Evolutionary conservation across 2,888 invertebrate species (phyloP).

Genomic region (Poecilus cupreus): DNA sequence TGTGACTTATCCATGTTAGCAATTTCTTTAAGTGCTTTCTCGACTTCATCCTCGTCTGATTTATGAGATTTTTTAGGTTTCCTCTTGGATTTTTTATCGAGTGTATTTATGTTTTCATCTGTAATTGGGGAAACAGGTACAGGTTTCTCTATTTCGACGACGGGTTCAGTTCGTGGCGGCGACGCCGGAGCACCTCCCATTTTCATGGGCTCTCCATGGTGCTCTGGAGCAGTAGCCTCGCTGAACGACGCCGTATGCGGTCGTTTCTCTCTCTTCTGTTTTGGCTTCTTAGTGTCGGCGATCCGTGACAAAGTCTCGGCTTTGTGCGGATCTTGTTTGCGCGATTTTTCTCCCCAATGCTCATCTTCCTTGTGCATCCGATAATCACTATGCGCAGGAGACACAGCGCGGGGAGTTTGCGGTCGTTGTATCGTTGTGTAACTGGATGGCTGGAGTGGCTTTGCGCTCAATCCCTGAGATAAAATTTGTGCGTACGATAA

Average conservation of each 20-base stretch:
- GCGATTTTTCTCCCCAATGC: constrained; percentile 62
- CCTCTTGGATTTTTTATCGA: constrained; percentile 41
- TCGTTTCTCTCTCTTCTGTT: constrained; percentile 68
- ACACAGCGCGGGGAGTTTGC: constrained; percentile 67
- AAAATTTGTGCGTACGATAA: constrained; percentile 84
- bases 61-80: constrained; percentile 54
- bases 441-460: constrained; percentile 77
- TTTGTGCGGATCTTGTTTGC: constrained; percentile 62
- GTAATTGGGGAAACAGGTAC: constrained; percentile 66
- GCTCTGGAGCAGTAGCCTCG: constrained; percentile 65
- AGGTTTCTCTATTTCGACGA: constrained; percentile 1
- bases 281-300: constrained; percentile 62
- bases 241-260: constrained; percentile 64
- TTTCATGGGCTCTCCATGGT: constrained; percentile 69
- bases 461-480: constrained; percentile 77
- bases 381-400: constrained; percentile 65
- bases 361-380: constrained; percentile 67
- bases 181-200: not conserved
- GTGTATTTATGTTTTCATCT: constrained; percentile 65
- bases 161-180: constrained; percentile 23
- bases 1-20: constrained; percentile 65
- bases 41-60: constrained; percentile 71
- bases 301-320: constrained; percentile 48
- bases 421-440: constrained; percentile 65
- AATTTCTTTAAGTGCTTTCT: constrained; percentile 73